Conservation (phyloP, 1,140 invertebrate species). For the Drosophila eugracilis region DNA sequence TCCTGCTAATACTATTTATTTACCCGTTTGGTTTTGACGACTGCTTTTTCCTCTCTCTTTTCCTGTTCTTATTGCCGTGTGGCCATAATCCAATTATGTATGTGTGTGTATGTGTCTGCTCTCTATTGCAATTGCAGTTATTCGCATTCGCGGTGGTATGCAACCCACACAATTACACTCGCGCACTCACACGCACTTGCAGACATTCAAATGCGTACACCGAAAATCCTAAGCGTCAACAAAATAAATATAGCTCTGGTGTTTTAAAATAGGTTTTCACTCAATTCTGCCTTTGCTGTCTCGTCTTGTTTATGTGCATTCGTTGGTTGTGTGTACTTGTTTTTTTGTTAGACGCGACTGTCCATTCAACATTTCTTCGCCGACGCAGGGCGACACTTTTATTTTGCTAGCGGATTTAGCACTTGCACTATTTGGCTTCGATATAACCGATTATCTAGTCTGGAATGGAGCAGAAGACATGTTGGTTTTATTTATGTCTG, state of each 20-base stretch:
- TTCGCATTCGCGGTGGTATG: conserved; percentile 45
- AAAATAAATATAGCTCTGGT: conserved; percentile 29
- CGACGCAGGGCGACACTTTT: conserved; percentile 27
- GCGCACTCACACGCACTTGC: conserved; percentile 35
- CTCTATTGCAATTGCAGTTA: conserved; percentile 62
- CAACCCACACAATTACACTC: conserved; percentile 41
- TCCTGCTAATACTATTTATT: conserved; percentile 45
- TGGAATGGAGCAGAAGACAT: conserved; percentile 26
- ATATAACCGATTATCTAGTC: conserved; percentile 2
- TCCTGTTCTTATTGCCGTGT: conserved; percentile 46
- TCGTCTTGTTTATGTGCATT: conserved; percentile 52
- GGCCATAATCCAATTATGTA: conserved; percentile 74
- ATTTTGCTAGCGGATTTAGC: conserved; percentile 1
- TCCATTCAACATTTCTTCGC: conserved; percentile 48
- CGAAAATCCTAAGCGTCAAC: conserved; percentile 40
- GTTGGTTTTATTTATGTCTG: conserved; percentile 38
- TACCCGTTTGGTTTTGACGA: conserved; percentile 56
- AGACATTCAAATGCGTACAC: conserved; percentile 15
- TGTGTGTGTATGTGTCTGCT: conserved; percentile 55
- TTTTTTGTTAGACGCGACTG: conserved; percentile 60
- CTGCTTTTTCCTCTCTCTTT: conserved; percentile 13
- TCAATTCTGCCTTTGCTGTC: conserved; percentile 39
- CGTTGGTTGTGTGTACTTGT: conserved; percentile 30
- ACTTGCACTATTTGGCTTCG: conserved; percentile 8
- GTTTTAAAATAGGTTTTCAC: conserved; percentile 67